Evolutionary conservation across 2,113 vertebrate genomes (phyloP).

Genomic region (Nerophis ophidion): DNA sequence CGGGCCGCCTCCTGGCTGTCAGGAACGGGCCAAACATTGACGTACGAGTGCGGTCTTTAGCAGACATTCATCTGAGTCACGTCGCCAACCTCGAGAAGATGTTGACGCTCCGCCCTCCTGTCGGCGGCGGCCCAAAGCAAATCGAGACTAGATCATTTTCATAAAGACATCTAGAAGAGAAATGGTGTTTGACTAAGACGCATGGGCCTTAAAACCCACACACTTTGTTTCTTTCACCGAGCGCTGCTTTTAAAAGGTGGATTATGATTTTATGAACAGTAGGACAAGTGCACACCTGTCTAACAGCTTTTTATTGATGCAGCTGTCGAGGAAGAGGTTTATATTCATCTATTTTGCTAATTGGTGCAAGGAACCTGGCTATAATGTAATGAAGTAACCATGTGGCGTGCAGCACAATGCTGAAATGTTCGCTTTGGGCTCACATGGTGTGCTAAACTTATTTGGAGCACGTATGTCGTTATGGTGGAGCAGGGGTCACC

Average conservation of each 20-base stretch:
- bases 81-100: constrained; percentile 59
- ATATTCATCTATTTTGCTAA: constrained; percentile 63
- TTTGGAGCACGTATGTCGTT: constrained; percentile 72
- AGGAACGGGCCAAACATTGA: constrained; percentile 73
- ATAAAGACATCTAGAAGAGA: constrained; percentile 53
- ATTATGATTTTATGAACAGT: constrained; percentile 45
- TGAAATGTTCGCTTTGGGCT: constrained; percentile 54
- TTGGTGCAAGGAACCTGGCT: constrained; percentile 53
- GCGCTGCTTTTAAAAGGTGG: constrained; percentile 30
- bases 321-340: constrained; percentile 60
- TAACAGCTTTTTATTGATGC: constrained; percentile 60
- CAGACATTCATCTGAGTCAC: constrained; percentile 60
- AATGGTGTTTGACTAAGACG: constrained; percentile 54
- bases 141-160: constrained; percentile 57
- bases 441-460: constrained; percentile 62
- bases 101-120: constrained; percentile 42
- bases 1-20: constrained; percentile 62
- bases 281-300: constrained; percentile 54
- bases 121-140: constrained; percentile 52
- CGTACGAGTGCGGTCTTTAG: constrained; percentile 60
- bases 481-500: too few species aligned
- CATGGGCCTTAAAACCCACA: constrained; percentile 34
- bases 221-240: constrained; percentile 23
- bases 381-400: constrained; percentile 62
- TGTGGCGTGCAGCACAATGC: constrained; percentile 59